Base-by-base conservation (phyloP, 1,140 invertebrate genomes). In the Penaeus chinensis region DNA sequence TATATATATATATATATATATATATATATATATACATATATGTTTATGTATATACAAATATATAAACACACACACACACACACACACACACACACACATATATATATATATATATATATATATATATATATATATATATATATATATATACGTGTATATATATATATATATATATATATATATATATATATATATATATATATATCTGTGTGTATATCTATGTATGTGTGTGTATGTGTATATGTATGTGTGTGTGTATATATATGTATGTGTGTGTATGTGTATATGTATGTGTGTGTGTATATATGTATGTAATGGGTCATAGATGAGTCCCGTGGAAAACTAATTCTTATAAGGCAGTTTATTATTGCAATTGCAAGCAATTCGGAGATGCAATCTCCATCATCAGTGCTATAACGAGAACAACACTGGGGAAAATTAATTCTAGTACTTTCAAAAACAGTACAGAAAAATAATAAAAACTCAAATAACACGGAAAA, bases 141-240 rank as follows among this genome's bases (percentile, higher is more conserved):
- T 71, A n/a, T 71, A 71, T n/a, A 71, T 71, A 71, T 71, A 71
- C 24, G 24, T 71, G 18, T n/a, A 71, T 71, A 71, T 71, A 24
- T 71, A 71, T 71, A 71, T 71, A 71, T 71, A 71, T 24, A 71
- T 71, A 71, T 71, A 71, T 71, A 71, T 71, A 71, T 71, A 71
- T 71, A 71, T n/a, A 71, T 20, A 71, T 71, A 71, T 71, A 71
- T 71, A 71, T 71, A 71, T 71, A 71, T 71, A 71, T 71, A 71
- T 71, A 71, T 71, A 71, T 71, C 18, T 71, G 1, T 22, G 3
- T 19, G 24, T 71, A 69, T 71, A 71, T 24, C 0, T 22, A 71
- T 19, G 13, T 22, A 71, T 22, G 24, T 71, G 24, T 71, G 24
- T 71, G 1, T 71, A 71, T 71, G 24, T 71, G 24, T 22, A 71